Evolutionary conservation across 2,113 vertebrate genomes (phyloP), one percentile per base, ranked within the genome.

Genomic region (Hippocampus guttulatus): DNA sequence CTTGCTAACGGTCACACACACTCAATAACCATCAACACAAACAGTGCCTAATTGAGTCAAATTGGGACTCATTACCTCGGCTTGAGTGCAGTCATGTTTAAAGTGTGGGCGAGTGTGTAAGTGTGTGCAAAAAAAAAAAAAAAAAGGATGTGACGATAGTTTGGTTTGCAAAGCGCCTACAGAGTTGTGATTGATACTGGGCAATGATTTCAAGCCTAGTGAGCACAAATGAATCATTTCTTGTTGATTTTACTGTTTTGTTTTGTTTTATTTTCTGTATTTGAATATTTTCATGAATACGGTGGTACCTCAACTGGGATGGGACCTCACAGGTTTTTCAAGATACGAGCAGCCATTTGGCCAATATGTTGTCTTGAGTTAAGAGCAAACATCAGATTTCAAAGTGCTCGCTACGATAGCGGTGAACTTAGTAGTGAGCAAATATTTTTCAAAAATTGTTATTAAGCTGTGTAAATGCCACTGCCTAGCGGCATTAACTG

Each of bases 11-110:
- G 73, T 69, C 76, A 77, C 78, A 64, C 78, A 62, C 81, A 3
- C 73, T 86, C 87, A 79, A 85, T 87, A 86, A 75, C 76, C 74
- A 77, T 90, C 85, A 87, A 88, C 84, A 87, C 85, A 88, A 90
- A 87, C 78, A 79, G 64, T 60, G 45, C 70, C 81, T 90, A 89
- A 89, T 86, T 87, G 86, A 82, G 72, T 81, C 80, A 84, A 89
- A 89, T 87, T 88, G 81, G 74, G 67, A 67, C 84, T 88, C 85
- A 80, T 90, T 89, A 88, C 71, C 73, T 71, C 70, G 63, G 73
- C 60, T 76, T 81, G 78, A 76, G 80, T 78, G 64, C 70, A 68
- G 72, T 75, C 78, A 71, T 57, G 72, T 72, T 77, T 72, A 63
- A 80, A 76, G 57, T 55, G 41, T 49, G 65, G 30, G 45, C 6